Conservation (phyloP, 1,140 invertebrate species). For the Brachionus asplanchnoidis region DNA sequence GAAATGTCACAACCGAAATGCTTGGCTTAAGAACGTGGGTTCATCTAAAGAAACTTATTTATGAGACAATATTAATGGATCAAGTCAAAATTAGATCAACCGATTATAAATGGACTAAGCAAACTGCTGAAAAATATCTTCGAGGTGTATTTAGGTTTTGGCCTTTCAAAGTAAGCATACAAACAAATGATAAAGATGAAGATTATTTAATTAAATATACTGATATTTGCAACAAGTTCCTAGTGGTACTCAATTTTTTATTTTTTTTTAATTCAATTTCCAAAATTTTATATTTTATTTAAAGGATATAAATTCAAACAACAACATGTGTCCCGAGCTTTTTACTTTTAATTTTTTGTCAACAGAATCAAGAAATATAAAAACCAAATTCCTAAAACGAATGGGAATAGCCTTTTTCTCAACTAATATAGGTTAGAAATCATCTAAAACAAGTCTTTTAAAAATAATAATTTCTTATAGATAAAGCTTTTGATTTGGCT, state of each 20-base stretch:
- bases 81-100: conserved; percentile 35
- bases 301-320: conserved; percentile 15
- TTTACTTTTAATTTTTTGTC: background rate
- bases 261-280: background rate
- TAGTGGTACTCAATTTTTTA: background rate
- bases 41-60: background rate
- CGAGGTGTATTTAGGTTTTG: conserved; percentile 7
- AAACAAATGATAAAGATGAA: background rate
- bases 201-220: conserved; percentile 22
- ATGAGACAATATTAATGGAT: background rate
- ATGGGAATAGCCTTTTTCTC: background rate
- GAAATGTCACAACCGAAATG: background rate
- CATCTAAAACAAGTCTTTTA: background rate
- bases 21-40: conserved; percentile 7
- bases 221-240: background rate
- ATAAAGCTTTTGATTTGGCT: conserved; percentile 22
- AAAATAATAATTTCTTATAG: background rate
- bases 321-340: background rate
- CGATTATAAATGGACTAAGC: background rate
- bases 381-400: background rate
- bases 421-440: background rate
- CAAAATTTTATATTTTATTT: background rate
- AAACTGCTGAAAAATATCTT: conserved; percentile 24
- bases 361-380: background rate
- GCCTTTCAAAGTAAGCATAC: background rate